Conservation (phyloP, 2,797 vertebrate genomes). For the Luscinia megarhynchos region DNA sequence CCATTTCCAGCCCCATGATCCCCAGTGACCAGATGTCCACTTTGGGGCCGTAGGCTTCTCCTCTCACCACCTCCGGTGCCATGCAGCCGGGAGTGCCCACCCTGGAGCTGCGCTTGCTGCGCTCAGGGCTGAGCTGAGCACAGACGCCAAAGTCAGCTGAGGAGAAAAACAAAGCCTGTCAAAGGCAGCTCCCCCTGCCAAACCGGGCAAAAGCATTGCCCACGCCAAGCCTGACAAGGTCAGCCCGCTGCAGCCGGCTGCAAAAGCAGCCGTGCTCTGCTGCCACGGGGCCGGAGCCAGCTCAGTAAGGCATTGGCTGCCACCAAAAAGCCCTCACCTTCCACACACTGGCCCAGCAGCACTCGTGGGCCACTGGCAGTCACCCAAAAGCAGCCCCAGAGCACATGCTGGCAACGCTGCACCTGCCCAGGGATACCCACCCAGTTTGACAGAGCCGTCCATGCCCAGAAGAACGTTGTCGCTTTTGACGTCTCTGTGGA, state of each 20-base stretch:
- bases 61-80: too few species aligned
- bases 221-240: too few species aligned
- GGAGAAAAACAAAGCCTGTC: too few species aligned
- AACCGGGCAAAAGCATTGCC: neutral
- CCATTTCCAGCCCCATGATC: too few species aligned
- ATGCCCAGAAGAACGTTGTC: fast-evolving
- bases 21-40: too few species aligned
- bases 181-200: neutral
- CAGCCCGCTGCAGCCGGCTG: neutral
- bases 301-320: fast-evolving
- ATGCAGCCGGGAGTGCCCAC: too few species aligned
- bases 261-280: neutral
- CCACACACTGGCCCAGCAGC: fast-evolving
- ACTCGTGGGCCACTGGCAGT: fast-evolving
- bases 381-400: neutral
- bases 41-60: too few species aligned
- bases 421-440: neutral
- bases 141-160: too few species aligned
- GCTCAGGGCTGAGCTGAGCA: too few species aligned
- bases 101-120: too few species aligned
- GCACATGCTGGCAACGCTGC: fast-evolving
- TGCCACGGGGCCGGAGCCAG: fast-evolving
- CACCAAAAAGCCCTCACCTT: fast-evolving
- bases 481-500: neutral
- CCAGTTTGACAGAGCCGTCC: neutral